phyloP scores from a whole-genome alignment of 2,888 invertebrate genomes.

The Drosophila phalerata region DNA sequence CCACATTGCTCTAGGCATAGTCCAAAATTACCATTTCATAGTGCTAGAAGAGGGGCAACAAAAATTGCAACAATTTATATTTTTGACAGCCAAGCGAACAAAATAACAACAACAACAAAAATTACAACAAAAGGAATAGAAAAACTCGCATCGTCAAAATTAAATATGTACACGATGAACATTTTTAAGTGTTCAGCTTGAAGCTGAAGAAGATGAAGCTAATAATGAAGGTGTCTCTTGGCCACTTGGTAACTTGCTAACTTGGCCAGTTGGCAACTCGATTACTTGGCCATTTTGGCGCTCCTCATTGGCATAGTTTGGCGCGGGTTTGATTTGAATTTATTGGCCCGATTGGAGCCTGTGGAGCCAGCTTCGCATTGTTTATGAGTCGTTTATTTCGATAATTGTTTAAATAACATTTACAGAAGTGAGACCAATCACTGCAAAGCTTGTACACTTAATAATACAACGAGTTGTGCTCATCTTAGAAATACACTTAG shows the following conservation, averaged over 20 bases:
- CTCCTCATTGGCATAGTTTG: constrained; percentile 67
- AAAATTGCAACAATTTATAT: constrained; percentile 77
- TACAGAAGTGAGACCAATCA: constrained; percentile 48
- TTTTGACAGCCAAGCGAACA: constrained; percentile 72
- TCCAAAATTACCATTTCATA: constrained; percentile 42
- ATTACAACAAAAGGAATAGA: background rate
- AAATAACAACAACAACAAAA: background rate
- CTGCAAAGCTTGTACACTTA: constrained; percentile 11
- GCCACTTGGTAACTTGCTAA: constrained; percentile 27
- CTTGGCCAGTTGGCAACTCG: constrained; percentile 21
- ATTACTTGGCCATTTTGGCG: constrained; percentile 48
- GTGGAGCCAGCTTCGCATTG: constrained; percentile 33
- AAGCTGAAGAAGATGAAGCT: constrained; percentile 7
- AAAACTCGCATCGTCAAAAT: constrained; percentile 39
- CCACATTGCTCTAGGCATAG: constrained; percentile 5
- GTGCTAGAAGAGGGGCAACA: constrained; percentile 53
- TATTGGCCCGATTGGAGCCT: constrained; percentile 35
- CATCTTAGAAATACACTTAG: background rate
- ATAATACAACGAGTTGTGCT: background rate
- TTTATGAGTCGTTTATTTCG: constrained; percentile 53
- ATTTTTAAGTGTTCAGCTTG: constrained; percentile 19
- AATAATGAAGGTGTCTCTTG: constrained; percentile 13
- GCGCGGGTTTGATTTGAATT: constrained; percentile 64
- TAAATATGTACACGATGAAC: constrained; percentile 51
- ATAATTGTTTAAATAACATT: constrained; percentile 75